Conservation (phyloP, 2,888 invertebrate genomes). For the Lasius platythorax region DNA sequence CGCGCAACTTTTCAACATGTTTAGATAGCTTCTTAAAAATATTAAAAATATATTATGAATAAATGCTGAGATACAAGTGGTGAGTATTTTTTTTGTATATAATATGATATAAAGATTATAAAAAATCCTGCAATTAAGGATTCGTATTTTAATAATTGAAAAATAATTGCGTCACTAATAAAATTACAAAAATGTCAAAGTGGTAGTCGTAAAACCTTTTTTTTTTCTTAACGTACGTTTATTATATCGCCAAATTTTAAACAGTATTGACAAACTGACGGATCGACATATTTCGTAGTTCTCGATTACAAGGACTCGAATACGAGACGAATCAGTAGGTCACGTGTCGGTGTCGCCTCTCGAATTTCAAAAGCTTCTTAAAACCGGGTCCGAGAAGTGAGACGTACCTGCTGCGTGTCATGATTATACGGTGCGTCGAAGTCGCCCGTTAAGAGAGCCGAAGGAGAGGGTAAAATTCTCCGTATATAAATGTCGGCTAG, state of each 20-base stretch:
- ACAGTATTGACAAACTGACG: background rate
- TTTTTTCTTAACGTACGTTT: background rate
- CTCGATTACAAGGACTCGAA: slow-evolving; percentile 44
- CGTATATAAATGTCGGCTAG: background rate
- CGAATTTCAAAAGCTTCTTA: slow-evolving; percentile 59
- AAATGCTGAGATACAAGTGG: background rate
- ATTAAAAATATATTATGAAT: background rate
- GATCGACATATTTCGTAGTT: slow-evolving; percentile 6
- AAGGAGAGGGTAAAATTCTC: slow-evolving; percentile 10
- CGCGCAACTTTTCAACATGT: background rate
- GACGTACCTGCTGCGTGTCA: slow-evolving; percentile 51
- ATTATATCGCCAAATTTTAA: background rate
- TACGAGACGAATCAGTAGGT: slow-evolving; percentile 47
- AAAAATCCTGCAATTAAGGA: background rate
- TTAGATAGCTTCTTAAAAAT: background rate
- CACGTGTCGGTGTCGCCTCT: slow-evolving; percentile 59
- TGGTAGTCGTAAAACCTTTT: background rate
- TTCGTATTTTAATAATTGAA: background rate
- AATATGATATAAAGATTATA: background rate
- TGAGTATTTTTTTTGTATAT: background rate
- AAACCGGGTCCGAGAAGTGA: slow-evolving; percentile 44
- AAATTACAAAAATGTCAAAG: background rate
- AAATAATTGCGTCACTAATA: background rate
- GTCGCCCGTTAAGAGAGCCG: slow-evolving; percentile 14
- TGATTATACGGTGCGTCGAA: slow-evolving; percentile 40